Conservation (phyloP, 2,888 invertebrate genomes). For the Dendrolimus pini region DNA sequence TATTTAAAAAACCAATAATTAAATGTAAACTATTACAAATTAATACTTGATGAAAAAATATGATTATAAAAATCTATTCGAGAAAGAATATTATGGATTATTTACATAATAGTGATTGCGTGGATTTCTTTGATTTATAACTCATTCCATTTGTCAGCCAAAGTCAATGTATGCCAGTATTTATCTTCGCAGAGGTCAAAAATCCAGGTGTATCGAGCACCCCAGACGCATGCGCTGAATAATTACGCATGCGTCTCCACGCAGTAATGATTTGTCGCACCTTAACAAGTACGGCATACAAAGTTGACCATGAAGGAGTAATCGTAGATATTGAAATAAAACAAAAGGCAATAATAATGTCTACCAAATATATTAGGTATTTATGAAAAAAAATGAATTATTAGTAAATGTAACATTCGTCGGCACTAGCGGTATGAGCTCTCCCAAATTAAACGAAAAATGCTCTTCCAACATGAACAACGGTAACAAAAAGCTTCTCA, state of each 20-base stretch:
- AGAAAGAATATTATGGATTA: no score
- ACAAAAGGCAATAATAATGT: neutral
- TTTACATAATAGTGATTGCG: no score
- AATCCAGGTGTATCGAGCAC: neutral
- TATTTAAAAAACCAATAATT: no score
- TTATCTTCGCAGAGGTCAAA: neutral
- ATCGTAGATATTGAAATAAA: neutral
- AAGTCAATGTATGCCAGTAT: no score
- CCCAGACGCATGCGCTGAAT: constrained; percentile 22
- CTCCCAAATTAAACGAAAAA: constrained; percentile 62
- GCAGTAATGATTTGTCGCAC: constrained; percentile 41
- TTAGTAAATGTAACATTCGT: neutral
- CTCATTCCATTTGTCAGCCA: no score
- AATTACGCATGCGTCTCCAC: constrained; percentile 31
- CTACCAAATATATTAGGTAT: neutral
- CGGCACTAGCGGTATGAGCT: constrained; percentile 40
- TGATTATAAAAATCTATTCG: no score
- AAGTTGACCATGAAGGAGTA: neutral
- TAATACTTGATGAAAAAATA: no score
- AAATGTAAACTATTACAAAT: no score
- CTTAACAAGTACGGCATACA: constrained; percentile 3
- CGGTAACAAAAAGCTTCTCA: constrained; percentile 46
- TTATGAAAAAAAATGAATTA: neutral
- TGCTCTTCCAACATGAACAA: constrained; percentile 58
- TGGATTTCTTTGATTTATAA: no score